phyloP scores from a whole-genome alignment of 2,113 vertebrate genomes.

The Atherinomorus stipes region DNA sequence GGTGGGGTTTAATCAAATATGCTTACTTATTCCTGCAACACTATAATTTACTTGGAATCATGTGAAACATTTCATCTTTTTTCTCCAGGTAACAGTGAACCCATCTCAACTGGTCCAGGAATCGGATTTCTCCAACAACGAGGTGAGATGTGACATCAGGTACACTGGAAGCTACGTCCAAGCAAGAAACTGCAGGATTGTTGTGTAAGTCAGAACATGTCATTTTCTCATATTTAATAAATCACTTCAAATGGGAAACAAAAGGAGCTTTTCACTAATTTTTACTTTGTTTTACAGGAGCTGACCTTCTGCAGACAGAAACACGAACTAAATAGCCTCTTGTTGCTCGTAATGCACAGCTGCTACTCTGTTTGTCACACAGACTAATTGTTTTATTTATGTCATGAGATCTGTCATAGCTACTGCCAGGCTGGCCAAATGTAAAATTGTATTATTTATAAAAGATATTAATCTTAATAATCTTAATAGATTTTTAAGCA shows the following conservation, averaged over 20 bases:
- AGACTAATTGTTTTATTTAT: constrained; percentile 43
- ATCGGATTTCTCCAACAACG: constrained; percentile 85
- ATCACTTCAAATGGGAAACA: not conserved
- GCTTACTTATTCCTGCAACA: no score
- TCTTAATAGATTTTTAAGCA: constrained; percentile 15
- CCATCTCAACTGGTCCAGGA: constrained; percentile 83
- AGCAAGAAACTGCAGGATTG: constrained; percentile 82
- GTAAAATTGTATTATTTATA: constrained; percentile 29
- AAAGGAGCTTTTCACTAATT: not conserved
- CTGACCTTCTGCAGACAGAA: constrained; percentile 56
- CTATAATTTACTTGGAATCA: not conserved
- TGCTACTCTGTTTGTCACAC: constrained; percentile 15
- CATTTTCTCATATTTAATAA: not conserved
- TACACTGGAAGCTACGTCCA: constrained; percentile 84
- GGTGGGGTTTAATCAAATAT: constrained; percentile 46
- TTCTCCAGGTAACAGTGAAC: constrained; percentile 84
- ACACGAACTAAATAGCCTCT: not conserved
- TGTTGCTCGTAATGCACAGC: constrained; percentile 16
- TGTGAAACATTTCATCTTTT: not conserved
- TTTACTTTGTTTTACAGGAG: constrained; percentile 64
- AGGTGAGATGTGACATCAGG: constrained; percentile 80
- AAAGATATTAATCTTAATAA: not conserved
- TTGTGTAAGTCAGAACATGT: constrained; percentile 62
- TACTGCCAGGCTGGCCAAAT: not conserved
- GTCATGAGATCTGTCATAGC: constrained; percentile 3